phyloP scores from a whole-genome alignment of 2,113 vertebrate species.

The Sialia sialis region DNA sequence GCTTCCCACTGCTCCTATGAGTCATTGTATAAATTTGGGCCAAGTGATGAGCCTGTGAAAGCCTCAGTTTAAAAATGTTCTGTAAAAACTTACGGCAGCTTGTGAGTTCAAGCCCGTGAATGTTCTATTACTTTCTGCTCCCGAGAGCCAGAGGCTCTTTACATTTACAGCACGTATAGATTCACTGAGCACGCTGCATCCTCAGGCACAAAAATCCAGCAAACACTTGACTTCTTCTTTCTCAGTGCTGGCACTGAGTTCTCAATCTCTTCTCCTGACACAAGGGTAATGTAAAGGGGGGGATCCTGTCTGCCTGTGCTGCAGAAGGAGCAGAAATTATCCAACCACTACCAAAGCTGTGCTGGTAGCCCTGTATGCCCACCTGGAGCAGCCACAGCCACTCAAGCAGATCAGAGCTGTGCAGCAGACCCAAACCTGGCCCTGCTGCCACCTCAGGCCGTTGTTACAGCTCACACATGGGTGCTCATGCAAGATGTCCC shows the following conservation, averaged over 20 bases:
- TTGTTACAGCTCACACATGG: background rate
- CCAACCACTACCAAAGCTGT: background rate
- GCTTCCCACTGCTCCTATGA: background rate
- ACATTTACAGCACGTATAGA: background rate
- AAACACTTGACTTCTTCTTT: background rate
- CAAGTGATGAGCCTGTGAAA: background rate
- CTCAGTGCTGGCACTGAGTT: background rate
- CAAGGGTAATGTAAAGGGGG: background rate
- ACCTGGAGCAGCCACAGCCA: background rate
- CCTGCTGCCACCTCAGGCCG: background rate
- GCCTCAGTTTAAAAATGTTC: background rate
- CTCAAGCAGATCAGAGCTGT: background rate
- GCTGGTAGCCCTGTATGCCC: background rate
- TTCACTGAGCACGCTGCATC: background rate
- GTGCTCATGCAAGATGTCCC: background rate
- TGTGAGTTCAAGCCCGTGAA: background rate
- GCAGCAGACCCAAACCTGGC: background rate
- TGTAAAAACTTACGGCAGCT: background rate
- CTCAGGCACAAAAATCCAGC: background rate
- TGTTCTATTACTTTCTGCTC: background rate
- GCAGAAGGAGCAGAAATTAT: background rate
- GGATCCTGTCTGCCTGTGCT: background rate
- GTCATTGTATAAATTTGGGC: background rate
- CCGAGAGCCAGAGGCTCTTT: background rate
- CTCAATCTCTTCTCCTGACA: background rate